Percentiles rank a stretch among this genome's conserved stretches.
Conservation (phyloP, 2,797 vertebrate species). For the Danio tinwini region DNA sequence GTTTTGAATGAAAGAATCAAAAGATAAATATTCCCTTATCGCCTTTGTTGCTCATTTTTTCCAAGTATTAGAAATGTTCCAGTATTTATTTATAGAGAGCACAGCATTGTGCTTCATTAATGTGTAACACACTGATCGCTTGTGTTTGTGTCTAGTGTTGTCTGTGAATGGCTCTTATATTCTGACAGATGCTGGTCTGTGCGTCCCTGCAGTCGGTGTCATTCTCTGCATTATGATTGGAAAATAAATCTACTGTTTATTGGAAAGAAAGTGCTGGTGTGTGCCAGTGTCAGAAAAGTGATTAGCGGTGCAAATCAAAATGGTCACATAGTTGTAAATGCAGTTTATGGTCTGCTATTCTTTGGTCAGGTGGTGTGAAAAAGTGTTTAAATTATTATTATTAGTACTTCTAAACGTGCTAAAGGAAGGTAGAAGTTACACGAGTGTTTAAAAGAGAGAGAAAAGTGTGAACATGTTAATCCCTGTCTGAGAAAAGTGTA, state of each 20-base stretch:
- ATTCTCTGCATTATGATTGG: neutral
- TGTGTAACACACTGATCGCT: neutral
- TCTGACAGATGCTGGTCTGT: conserved; percentile 4
- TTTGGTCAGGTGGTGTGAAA: no score
- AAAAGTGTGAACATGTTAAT: no score
- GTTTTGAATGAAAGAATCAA: neutral
- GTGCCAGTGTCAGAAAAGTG: neutral
- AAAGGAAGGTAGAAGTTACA: no score
- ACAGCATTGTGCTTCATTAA: neutral
- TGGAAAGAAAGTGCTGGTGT: neutral
- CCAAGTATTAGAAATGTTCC: no score
- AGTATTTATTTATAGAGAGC: neutral
- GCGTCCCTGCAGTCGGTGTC: neutral
- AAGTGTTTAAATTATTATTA: no score
- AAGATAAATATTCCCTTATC: neutral
- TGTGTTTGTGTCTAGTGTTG: neutral
- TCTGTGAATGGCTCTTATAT: neutral
- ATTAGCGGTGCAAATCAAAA: no score
- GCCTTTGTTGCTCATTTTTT: neutral
- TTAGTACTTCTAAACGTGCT: no score
- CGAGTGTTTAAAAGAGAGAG: no score
- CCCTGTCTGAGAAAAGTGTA: no score
- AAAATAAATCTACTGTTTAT: neutral
- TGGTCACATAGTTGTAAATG: neutral
- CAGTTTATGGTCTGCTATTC: no score